Base-by-base conservation (phyloP, 2,888 invertebrate genomes). In the Cosmia trapezina region DNA sequence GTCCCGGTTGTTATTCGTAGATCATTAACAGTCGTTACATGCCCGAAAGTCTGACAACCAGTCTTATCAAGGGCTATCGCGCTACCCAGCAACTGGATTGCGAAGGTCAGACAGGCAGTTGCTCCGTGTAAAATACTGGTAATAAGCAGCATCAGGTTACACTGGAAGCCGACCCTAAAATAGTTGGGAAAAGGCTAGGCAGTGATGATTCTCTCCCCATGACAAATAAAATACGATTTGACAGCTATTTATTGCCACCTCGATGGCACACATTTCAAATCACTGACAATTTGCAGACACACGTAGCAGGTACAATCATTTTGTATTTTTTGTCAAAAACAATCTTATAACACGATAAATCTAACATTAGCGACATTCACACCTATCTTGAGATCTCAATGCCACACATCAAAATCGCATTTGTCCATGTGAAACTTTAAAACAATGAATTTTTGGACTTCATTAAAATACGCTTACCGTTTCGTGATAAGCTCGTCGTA, bases 361-460 rank as follows among this genome's bases (percentile, higher is more conserved):
- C 71, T 61, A 43, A 74, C 83, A 84, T 84, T 81, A 72, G 57
- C 60, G 73, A 81, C 70, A 76, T 80, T 83, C 72, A 76, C 85
- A 85, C 82, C 83, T 85, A 85, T 85, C 85, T 78, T 43, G 7
- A 6, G 63, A 85, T 85, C 85, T 85, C 83, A 85, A 85, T 85
- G 84, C 73, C 83, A 85, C 78, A 85, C 85, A 85, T 85, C 85
- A 85, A 85, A 85, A 85, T 80, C 85, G 76, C 85, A 85, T 85
- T 83, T 77, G 78, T 66, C 54, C 82, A 85, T 85, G 85, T 85
- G 85, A 85, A 85, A 78, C 72, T 78, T 62, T 41, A 41, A 62
- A 76, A 85, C 85, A 85, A 85, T 85, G 85, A 78, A 82, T 83
- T 72, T 76, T 69, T 76, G 67, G 57, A 82, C 77, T 85, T 80